Evolutionary conservation across 30 jellyfish, hydroid and myxozoan genomes (phyloP).

Genomic region (Aurelia coerulea): DNA sequence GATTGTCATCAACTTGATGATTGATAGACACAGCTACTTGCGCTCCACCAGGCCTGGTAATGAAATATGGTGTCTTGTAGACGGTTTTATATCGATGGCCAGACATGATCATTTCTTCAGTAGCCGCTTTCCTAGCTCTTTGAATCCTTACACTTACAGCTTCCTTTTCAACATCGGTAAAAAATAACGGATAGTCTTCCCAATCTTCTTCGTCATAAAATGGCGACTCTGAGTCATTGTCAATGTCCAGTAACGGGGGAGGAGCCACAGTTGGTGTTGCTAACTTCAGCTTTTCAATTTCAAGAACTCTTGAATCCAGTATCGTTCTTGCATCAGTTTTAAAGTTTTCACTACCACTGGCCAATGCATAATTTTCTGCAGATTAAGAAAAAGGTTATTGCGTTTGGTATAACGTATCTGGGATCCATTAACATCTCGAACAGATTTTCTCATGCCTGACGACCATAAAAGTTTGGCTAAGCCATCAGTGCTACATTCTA

Average conservation of each 20-base stretch:
- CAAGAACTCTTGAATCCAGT: constrained; percentile 34
- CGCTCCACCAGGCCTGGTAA: constrained; percentile 8
- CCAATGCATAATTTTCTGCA: neutral
- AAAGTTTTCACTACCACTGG: constrained; percentile 8
- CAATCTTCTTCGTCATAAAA: constrained; percentile 35
- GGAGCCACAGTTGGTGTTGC: constrained; percentile 51
- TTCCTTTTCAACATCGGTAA: constrained; percentile 27
- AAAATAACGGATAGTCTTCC: constrained; percentile 37
- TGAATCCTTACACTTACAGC: constrained; percentile 38
- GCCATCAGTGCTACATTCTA: too few species aligned
- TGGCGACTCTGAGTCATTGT: constrained; percentile 44
- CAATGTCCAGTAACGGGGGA: constrained; percentile 26
- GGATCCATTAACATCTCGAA: too few species aligned
- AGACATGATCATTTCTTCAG: constrained; percentile 44
- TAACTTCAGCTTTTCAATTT: constrained; percentile 53
- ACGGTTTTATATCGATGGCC: constrained; percentile 29
- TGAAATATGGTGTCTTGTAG: constrained; percentile 44
- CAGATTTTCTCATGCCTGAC: too few species aligned
- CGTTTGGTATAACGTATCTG: too few species aligned
- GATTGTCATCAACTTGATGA: neutral
- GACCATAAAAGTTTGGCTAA: too few species aligned
- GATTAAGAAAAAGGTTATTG: too few species aligned
- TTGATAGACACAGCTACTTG: neutral
- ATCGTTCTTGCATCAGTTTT: constrained; percentile 28
- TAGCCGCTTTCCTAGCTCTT: constrained; percentile 38